Conservation (phyloP, 1,140 invertebrate species). For the Leptonema lineaticorne region DNA sequence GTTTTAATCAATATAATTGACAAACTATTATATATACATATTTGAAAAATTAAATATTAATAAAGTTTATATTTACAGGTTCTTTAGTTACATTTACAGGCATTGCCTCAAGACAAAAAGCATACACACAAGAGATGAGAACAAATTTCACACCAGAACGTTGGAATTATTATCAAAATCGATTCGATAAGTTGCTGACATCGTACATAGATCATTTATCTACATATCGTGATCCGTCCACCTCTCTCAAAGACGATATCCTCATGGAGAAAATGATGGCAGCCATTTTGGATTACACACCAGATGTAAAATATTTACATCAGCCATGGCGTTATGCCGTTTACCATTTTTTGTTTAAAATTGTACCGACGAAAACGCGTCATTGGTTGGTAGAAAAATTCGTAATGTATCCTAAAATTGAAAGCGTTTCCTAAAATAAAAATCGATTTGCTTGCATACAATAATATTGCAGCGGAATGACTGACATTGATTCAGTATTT, state of each 20-base stretch:
- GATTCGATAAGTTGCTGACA: slow-evolving; percentile 57
- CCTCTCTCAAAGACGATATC: slow-evolving; percentile 50
- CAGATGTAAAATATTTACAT: slow-evolving; percentile 57
- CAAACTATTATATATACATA: not conserved
- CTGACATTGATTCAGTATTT: too few relatives aligned
- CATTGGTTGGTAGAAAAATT: slow-evolving; percentile 59
- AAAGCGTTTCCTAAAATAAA: too few relatives aligned
- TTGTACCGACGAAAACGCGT: slow-evolving; percentile 52
- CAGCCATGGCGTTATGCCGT: slow-evolving; percentile 52
- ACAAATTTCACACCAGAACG: slow-evolving; percentile 55
- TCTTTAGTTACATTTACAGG: slow-evolving; percentile 61
- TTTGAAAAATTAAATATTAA: not conserved
- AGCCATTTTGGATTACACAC: slow-evolving; percentile 55
- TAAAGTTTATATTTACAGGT: slow-evolving; percentile 65
- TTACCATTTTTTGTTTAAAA: slow-evolving; percentile 58
- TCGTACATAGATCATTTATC: slow-evolving; percentile 57
- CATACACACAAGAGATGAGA: slow-evolving; percentile 58
- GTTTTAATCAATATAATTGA: not conserved
- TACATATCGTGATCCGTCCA: slow-evolving; percentile 45
- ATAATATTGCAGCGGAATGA: too few relatives aligned
- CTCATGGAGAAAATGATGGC: slow-evolving; percentile 52
- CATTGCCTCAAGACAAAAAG: slow-evolving; percentile 56
- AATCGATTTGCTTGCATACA: too few relatives aligned
- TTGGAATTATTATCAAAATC: slow-evolving; percentile 56
- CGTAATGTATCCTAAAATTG: slow-evolving; percentile 58